Evolutionary conservation across 2,113 vertebrate species (phyloP), one percentile per base, ranked within the genome.

Genomic region (Oryzias woworae): DNA sequence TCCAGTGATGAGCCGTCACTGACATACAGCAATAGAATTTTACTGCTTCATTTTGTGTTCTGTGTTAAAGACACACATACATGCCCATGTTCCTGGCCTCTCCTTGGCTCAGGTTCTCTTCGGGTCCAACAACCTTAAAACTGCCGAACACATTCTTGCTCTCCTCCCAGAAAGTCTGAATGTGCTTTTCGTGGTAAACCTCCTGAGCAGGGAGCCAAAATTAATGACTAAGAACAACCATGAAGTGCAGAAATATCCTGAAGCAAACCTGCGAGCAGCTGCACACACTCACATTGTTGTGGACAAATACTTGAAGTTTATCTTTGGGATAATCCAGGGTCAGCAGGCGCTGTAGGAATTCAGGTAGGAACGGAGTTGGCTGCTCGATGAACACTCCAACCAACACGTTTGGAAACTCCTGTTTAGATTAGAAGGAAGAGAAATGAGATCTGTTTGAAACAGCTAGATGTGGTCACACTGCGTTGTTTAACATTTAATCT

Each of bases 31-130:
- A 10, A 12, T 13, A 36, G 8, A 10, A 36, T 36, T 36, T 36
- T 12, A 36, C 12, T 36, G 36, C 36, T 47, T 16, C 45, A 49
- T 43, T 64, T 17, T 20, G 36, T 70, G 13, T 46, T 22, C 44
- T 20, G 58, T 47, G 53, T 68, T 53, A 28, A 20, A 49, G 41
- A 47, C 13, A 31, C 4, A 26, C 7, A 61, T 95, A 99, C 97
- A 99, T 98, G 87, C 95, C 97, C 95, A 99, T 97, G 87, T 99
- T 98, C 69, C 97, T 94, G 69, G 96, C 96, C 83, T 98, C 95
- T 6, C 94, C 96, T 92, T 98, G 95, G 86, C 93, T 98, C 74
- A 99, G 69, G 71, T 90, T 90, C 84, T 99, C 97, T 86, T 99
- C 97, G 5, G 97, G 97, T 59, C 97, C 97, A 72, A 99, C 95